Percentiles rank a stretch among this genome's conserved stretches.
Conservation (phyloP, 2,888 invertebrate genomes). For the Cyrtodaria siliqua region DNA sequence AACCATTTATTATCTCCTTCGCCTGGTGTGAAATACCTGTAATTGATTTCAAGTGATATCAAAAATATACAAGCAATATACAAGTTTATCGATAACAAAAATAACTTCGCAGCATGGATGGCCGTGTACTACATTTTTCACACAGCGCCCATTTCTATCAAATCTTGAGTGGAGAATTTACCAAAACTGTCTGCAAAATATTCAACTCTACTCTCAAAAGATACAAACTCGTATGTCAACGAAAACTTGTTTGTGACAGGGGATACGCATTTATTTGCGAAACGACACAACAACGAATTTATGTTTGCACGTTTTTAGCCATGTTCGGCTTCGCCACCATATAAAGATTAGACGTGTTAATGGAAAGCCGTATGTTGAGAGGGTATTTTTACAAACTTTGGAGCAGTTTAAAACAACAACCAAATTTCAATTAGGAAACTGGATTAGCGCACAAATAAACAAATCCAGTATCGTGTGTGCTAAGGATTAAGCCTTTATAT, state of each 20-base stretch:
- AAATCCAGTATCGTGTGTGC: slow-evolving; percentile 53
- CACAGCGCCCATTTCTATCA: slow-evolving; percentile 22
- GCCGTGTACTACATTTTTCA: slow-evolving; percentile 42
- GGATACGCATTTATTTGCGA: slow-evolving; percentile 60
- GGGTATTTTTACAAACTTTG: slow-evolving; percentile 56
- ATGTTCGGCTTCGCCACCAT: slow-evolving; percentile 9
- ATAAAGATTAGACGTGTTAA: slow-evolving; percentile 43
- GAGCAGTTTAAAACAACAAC: slow-evolving; percentile 57
- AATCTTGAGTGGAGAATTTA: slow-evolving; percentile 33
- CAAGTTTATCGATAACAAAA: slow-evolving; percentile 50
- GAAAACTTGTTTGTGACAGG: slow-evolving; percentile 38
- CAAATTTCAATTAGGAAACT: slow-evolving; percentile 54
- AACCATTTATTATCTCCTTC: slow-evolving; percentile 61
- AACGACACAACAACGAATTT: slow-evolving; percentile 49
- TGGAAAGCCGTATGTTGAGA: slow-evolving; percentile 45
- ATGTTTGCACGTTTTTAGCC: slow-evolving; percentile 45
- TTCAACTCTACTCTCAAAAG: slow-evolving; percentile 36
- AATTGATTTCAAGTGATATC: slow-evolving; percentile 63
- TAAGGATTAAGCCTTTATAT: slow-evolving; percentile 27
- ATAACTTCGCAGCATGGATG: slow-evolving; percentile 30
- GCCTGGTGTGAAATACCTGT: slow-evolving; percentile 59
- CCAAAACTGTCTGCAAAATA: slow-evolving; percentile 12
- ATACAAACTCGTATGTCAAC: slow-evolving; percentile 62
- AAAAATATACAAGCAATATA: slow-evolving; percentile 60
- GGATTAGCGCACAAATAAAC: slow-evolving; percentile 62